phyloP scores from a whole-genome alignment of 2,797 vertebrate genomes.

The Chrysocyon brachyurus region DNA sequence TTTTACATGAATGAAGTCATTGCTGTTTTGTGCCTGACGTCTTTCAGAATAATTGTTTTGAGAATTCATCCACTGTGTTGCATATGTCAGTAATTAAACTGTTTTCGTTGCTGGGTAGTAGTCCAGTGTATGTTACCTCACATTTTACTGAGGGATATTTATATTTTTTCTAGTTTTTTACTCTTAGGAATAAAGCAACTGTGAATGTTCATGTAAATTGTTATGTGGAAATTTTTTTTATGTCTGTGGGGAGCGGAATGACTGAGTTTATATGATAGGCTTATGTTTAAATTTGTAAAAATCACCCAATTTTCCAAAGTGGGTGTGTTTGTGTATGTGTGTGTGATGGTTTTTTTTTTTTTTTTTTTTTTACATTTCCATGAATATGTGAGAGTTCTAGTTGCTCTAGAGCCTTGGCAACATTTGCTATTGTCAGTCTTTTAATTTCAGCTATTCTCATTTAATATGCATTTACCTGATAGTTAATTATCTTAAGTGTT shows the following conservation, averaged over 20 bases:
- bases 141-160: neutral
- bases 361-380: neutral
- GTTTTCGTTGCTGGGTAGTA: neutral
- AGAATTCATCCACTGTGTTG: neutral
- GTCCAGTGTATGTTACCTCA: neutral
- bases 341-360: neutral
- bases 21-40: neutral
- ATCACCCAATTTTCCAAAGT: neutral
- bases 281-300: conserved; percentile 2
- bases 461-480: neutral
- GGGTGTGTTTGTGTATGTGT: no score
- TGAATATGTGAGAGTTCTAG: neutral
- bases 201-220: neutral
- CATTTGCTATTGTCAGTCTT: neutral
- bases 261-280: neutral
- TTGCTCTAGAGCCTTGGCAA: neutral
- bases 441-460: neutral
- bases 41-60: neutral
- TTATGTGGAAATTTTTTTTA: neutral
- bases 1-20: neutral
- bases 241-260: neutral
- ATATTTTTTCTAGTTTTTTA: neutral
- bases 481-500: neutral
- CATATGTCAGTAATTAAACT: neutral
- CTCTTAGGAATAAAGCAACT: neutral